Conservation (phyloP, 2,888 invertebrate genomes). For the Entomobrya proxima region DNA sequence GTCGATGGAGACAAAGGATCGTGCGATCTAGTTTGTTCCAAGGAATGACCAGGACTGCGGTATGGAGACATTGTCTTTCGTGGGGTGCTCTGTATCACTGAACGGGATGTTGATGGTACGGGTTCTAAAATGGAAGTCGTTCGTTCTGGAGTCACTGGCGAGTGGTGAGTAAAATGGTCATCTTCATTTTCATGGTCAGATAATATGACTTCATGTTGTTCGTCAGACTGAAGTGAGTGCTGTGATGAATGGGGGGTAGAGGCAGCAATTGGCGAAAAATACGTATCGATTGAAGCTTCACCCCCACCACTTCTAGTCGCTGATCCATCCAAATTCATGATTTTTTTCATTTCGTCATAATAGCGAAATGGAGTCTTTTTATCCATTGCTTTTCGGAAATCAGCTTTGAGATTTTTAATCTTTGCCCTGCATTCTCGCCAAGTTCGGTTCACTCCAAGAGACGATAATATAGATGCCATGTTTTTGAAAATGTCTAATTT, state of each 20-base stretch:
- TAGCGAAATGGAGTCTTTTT: slow-evolving; percentile 43
- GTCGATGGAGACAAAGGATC: no score
- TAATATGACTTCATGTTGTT: no score
- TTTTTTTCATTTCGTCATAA: slow-evolving; percentile 42
- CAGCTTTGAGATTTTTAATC: slow-evolving; percentile 59
- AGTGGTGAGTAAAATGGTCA: no score
- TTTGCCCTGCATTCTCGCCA: slow-evolving; percentile 58
- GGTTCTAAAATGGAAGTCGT: no score
- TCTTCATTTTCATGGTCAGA: no score
- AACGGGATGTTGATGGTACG: no score
- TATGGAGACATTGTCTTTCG: no score
- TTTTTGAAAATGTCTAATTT: slow-evolving; percentile 57
- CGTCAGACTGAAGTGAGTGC: no score
- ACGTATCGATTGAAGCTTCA: not conserved
- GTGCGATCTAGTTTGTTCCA: no score
- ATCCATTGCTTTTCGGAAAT: slow-evolving; percentile 52
- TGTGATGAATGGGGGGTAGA: not conserved
- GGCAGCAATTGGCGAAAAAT: not conserved
- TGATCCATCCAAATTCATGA: slow-evolving; percentile 51
- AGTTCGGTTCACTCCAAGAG: slow-evolving; percentile 19
- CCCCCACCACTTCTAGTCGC: not conserved
- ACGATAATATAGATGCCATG: slow-evolving; percentile 23
- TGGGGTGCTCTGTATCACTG: no score
- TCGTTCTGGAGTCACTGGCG: no score
- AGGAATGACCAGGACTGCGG: no score